Percentiles rank a stretch among this genome's conserved stretches.
These are phyloP conservation scores for Apis cerana DNA, from an alignment of 1,140 invertebrate genomes.

Conservation along the genomic window DNA sequence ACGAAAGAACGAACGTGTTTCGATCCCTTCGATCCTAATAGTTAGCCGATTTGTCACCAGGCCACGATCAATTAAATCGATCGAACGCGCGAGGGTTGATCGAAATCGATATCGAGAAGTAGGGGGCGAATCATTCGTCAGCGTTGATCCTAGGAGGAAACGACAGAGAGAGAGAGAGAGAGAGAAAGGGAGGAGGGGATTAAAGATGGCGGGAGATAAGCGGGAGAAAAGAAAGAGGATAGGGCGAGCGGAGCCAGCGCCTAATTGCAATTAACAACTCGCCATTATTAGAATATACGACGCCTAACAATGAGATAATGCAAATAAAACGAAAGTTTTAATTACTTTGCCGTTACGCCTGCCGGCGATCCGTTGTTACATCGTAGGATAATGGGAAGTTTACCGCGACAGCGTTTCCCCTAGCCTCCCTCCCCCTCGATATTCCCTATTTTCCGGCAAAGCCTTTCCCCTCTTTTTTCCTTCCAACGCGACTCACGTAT, in stretches of 20 bases:
- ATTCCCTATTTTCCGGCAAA: constrained; percentile 23
- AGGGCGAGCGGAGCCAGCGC: constrained; percentile 67
- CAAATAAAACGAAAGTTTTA: constrained; percentile 82
- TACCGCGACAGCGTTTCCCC: constrained; percentile 72
- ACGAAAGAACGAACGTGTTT: too few species aligned
- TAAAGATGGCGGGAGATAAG: constrained; percentile 40
- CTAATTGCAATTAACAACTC: constrained; percentile 81
- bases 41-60: neutral
- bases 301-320: constrained; percentile 80
- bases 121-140: constrained; percentile 5
- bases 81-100: constrained; percentile 20
- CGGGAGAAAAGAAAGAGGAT: constrained; percentile 33
- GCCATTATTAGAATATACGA: constrained; percentile 81
- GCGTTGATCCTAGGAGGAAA: neutral
- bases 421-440: constrained; percentile 42
- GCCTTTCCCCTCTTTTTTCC: constrained; percentile 42
- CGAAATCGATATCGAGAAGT: neutral
- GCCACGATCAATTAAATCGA: constrained; percentile 20
- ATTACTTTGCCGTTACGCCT: constrained; percentile 78
- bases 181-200: constrained; percentile 1
- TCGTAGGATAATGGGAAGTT: constrained; percentile 78
- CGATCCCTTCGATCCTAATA: neutral
- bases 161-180: neutral
- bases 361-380: constrained; percentile 75
- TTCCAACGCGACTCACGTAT: constrained; percentile 54